These are phyloP conservation scores for Venturia canescens DNA, from an alignment of 1,140 invertebrate genomes.

Conservation along the genomic window DNA sequence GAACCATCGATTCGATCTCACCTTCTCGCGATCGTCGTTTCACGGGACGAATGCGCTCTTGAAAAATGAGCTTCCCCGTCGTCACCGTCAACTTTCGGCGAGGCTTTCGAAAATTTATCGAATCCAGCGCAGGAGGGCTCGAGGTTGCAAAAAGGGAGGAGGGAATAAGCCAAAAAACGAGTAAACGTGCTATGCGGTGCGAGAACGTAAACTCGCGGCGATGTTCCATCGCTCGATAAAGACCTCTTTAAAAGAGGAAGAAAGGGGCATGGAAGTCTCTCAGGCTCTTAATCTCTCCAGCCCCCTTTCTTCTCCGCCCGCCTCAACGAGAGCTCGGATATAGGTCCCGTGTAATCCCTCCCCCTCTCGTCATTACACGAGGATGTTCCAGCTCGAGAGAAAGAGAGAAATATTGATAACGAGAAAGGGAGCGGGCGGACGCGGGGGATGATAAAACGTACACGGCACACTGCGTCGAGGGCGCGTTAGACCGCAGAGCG, in stretches of 20 bases:
- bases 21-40: background rate
- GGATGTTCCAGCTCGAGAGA: background rate
- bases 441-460: background rate
- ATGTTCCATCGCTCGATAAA: background rate
- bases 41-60: too few species aligned
- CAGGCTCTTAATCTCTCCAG: constrained; percentile 1
- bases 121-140: background rate
- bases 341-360: background rate
- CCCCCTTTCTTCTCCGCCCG: background rate
- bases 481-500: background rate
- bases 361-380: background rate
- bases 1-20: background rate
- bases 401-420: background rate
- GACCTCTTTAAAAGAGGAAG: background rate
- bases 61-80: too few species aligned
- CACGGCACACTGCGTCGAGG: background rate
- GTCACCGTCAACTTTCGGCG: too few species aligned
- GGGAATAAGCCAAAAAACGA: background rate
- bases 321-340: background rate
- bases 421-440: too few species aligned
- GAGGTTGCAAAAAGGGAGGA: background rate
- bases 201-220: background rate
- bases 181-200: background rate
- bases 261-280: background rate
- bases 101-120: too few species aligned